Conservation (phyloP, 2,113 vertebrate species). For the Alligator sinensis region DNA sequence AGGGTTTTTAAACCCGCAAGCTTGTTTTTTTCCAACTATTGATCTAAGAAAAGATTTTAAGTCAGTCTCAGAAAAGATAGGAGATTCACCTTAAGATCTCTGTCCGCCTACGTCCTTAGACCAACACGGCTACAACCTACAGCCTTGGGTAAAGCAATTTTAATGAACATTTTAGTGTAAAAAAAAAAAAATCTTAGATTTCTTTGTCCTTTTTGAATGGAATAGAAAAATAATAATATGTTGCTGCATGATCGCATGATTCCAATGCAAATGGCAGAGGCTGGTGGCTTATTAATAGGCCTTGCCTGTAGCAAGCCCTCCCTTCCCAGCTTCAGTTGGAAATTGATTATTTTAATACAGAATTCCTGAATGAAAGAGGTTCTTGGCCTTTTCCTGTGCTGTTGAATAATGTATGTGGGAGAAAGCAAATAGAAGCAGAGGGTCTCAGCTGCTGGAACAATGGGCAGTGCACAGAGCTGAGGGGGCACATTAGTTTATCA, state of each 20-base stretch:
- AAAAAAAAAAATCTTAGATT: conserved; percentile 12
- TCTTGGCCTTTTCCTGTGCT: conserved; percentile 96
- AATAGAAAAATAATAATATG: conserved; percentile 76
- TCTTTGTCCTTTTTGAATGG: conserved; percentile 54
- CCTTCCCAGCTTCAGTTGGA: conserved; percentile 86
- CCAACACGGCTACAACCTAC: too few species aligned
- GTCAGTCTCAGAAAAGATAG: too few species aligned
- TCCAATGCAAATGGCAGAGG: conserved; percentile 81
- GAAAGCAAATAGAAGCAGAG: conserved; percentile 99
- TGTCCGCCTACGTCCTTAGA: too few species aligned
- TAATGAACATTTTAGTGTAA: conserved; percentile 42
- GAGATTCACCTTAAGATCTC: too few species aligned
- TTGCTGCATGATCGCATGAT: conserved; percentile 75
- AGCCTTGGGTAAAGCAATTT: background rate
- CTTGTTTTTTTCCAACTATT: too few species aligned
- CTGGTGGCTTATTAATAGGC: conserved; percentile 84
- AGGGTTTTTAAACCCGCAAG: too few species aligned
- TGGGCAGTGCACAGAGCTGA: conserved; percentile 93
- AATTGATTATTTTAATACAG: conserved; percentile 99
- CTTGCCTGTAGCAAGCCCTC: conserved; percentile 79
- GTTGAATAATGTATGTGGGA: conserved; percentile 99
- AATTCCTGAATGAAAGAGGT: conserved; percentile 99
- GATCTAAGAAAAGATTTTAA: too few species aligned
- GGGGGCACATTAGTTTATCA: conserved; percentile 99
- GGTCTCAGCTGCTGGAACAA: conserved; percentile 96